phyloP scores from a whole-genome alignment of 2,797 vertebrate genomes.

The Hippopotamyrus pictus region DNA sequence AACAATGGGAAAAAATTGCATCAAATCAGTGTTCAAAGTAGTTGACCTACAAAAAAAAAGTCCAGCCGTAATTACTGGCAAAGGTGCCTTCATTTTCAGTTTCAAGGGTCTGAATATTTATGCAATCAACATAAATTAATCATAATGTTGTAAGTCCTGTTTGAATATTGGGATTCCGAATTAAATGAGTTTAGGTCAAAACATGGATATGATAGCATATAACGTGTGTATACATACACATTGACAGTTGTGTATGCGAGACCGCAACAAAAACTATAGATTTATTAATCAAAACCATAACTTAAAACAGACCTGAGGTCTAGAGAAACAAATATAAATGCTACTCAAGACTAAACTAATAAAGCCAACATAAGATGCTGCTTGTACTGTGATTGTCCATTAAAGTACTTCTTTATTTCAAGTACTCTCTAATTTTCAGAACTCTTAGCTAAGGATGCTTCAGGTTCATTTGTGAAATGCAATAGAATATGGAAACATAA shows the following conservation, averaged over 20 bases:
- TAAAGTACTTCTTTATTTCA: background rate
- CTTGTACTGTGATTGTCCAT: background rate
- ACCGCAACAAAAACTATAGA: background rate
- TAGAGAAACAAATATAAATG: background rate
- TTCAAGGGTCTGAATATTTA: constrained; percentile 8
- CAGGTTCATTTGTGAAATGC: background rate
- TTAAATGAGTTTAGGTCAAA: constrained; percentile 4
- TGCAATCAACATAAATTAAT: constrained; percentile 15
- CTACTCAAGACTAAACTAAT: background rate
- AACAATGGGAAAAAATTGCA: constrained; percentile 12
- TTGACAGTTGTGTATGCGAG: background rate
- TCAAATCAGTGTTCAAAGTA: background rate
- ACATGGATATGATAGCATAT: background rate
- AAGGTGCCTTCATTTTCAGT: constrained; percentile 5
- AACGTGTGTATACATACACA: background rate
- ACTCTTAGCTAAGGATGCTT: background rate
- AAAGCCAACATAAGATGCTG: background rate
- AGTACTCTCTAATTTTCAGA: background rate
- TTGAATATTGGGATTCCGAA: background rate
- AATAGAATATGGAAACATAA: background rate
- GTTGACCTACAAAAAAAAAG: background rate
- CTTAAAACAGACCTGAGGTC: background rate
- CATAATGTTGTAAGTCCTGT: background rate
- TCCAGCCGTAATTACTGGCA: background rate
- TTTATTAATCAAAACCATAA: background rate